Percentiles rank a stretch among this genome's conserved stretches.
Conservation (phyloP, 2,888 invertebrate species). For the Megastigmus dorsalis region DNA sequence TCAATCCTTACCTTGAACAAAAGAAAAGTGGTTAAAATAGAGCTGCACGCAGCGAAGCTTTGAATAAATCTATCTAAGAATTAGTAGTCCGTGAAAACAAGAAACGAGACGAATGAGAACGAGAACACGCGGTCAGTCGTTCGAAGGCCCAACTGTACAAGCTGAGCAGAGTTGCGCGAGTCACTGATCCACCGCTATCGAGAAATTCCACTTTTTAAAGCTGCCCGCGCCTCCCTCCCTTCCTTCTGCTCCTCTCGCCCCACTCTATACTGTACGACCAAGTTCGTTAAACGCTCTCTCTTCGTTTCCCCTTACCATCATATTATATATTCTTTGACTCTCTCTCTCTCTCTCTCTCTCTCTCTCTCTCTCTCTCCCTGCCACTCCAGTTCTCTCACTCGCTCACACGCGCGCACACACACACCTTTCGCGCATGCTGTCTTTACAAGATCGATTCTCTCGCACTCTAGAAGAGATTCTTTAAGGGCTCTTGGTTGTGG, state of each 20-base stretch:
- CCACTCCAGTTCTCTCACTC: neutral
- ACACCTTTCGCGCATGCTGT: no score
- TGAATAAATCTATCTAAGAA: no score
- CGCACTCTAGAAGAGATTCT: neutral
- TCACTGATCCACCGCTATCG: slow-evolving; percentile 46
- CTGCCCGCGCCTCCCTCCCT: neutral
- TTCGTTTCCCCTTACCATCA: neutral
- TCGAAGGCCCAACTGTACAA: neutral
- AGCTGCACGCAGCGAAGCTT: no score
- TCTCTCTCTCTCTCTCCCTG: neutral
- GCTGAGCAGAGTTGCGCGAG: slow-evolving; percentile 12
- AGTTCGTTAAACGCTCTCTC: slow-evolving; percentile 27
- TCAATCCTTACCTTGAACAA: no score
- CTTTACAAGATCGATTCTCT: neutral
- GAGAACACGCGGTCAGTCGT: slow-evolving; percentile 12
- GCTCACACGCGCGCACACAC: no score
- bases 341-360: neutral
- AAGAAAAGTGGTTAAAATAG: no score
- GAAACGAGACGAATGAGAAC: neutral
- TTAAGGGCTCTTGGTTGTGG: no score
- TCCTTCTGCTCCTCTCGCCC: neutral
- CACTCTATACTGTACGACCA: neutral
- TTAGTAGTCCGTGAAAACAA: no score
- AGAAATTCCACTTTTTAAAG: slow-evolving; percentile 50
- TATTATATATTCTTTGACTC: neutral